Percentiles rank a stretch among this genome's conserved stretches.
These are phyloP conservation scores for Archegozetes longisetosus DNA, from an alignment of 1,140 invertebrate species.

Conservation along the genomic window DNA sequence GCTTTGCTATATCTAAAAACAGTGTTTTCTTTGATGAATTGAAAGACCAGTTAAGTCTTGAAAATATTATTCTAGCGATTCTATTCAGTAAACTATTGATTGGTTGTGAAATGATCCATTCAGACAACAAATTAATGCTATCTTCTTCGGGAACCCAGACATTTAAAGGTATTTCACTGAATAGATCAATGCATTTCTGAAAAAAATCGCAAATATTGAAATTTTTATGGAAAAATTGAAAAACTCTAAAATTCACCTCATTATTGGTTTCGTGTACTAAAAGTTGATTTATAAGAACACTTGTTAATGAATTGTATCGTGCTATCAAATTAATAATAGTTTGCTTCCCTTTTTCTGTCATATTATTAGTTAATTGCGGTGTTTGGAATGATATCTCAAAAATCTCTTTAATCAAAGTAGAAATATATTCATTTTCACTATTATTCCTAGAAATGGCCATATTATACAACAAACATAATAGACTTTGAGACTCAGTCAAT, in stretches of 20 bases:
- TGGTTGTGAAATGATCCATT: slow-evolving; percentile 10
- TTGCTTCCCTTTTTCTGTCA: background rate
- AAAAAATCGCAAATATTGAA: too few relatives aligned
- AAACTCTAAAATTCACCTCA: background rate
- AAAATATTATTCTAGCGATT: slow-evolving; percentile 11
- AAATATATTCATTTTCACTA: slow-evolving; percentile 7
- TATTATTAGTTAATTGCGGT: background rate
- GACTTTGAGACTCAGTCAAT: slow-evolving; percentile 1
- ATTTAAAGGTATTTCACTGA: slow-evolving; percentile 1
- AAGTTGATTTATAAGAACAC: background rate
- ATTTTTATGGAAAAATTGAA: too few relatives aligned
- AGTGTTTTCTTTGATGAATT: background rate
- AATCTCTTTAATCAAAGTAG: slow-evolving; percentile 6
- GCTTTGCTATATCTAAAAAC: background rate
- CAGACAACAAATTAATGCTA: slow-evolving; percentile 5
- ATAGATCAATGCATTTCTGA: slow-evolving; percentile 9
- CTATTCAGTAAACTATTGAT: slow-evolving; percentile 6
- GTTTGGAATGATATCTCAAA: slow-evolving; percentile 13
- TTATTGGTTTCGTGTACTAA: background rate
- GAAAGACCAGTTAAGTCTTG: slow-evolving; percentile 12
- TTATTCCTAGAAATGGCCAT: slow-evolving; percentile 15
- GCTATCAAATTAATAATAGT: background rate
- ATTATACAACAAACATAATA: slow-evolving; percentile 16
- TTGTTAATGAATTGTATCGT: background rate
- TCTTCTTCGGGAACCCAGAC: slow-evolving; percentile 9